A percentile compares a stretch with the other conserved stretches of the same genome.
Conservation (phyloP, 2,888 invertebrate genomes). For the Calliopum simillimum region DNA sequence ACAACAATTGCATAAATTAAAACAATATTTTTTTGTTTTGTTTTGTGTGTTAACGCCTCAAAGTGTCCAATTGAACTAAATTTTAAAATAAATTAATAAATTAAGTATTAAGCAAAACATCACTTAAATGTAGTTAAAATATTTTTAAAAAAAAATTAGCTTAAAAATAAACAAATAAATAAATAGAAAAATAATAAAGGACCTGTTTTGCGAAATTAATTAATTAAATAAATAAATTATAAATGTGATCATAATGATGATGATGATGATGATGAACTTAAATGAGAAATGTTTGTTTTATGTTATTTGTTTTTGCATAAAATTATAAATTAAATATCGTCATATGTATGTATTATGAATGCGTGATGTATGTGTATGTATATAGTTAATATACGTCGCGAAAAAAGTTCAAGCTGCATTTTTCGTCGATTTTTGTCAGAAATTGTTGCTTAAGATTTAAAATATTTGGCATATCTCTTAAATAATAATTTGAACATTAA, state of each 20-base stretch:
- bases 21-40: too few relatives aligned
- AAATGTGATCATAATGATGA: neutral
- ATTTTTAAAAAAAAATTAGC: slow-evolving; percentile 18
- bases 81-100: too few relatives aligned
- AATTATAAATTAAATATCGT: neutral
- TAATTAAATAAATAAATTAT: slow-evolving; percentile 16
- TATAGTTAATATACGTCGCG: too few relatives aligned
- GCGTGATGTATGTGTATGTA: too few relatives aligned
- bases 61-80: too few relatives aligned
- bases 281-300: too few relatives aligned
- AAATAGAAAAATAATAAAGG: neutral
- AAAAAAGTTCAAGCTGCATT: too few relatives aligned
- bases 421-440: too few relatives aligned
- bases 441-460: slow-evolving; percentile 7
- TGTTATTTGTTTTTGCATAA: too few relatives aligned
- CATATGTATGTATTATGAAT: neutral
- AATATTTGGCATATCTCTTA: slow-evolving; percentile 27
- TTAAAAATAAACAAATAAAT: slow-evolving; percentile 21
- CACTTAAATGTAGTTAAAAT: neutral
- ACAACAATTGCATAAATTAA: too few relatives aligned
- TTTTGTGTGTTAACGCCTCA: too few relatives aligned
- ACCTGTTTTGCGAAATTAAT: neutral
- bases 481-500: neutral
- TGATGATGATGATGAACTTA: neutral
- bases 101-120: too few relatives aligned